Percentiles rank a stretch among this genome's conserved stretches.
Evolutionary conservation across 2,113 vertebrate genomes (phyloP).

Genomic region (Euleptes europaea): DNA sequence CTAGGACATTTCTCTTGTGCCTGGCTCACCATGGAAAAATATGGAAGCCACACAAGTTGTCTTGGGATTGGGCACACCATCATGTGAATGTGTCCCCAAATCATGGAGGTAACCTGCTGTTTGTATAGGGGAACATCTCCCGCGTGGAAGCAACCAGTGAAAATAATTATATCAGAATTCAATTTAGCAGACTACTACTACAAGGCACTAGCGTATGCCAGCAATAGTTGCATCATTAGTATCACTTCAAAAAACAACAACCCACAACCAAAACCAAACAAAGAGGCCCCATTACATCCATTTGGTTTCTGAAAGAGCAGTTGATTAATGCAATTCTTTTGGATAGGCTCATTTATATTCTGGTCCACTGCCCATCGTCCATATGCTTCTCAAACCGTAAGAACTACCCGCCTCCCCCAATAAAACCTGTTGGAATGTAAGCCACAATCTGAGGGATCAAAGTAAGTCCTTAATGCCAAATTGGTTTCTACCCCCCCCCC

Average conservation of each 20-base stretch:
- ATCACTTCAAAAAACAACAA: background rate
- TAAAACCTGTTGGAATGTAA: background rate
- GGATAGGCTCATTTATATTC: background rate
- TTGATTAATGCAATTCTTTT: background rate
- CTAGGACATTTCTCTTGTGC: too few species aligned
- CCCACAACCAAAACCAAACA: background rate
- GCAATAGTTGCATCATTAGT: background rate
- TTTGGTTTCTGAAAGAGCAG: background rate
- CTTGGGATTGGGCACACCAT: too few species aligned
- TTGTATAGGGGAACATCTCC: background rate
- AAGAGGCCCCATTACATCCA: background rate
- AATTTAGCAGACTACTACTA: background rate
- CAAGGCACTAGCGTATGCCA: background rate
- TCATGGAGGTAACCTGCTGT: too few species aligned
- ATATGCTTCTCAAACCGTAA: background rate
- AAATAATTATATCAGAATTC: background rate
- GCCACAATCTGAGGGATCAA: background rate
- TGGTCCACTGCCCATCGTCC: background rate
- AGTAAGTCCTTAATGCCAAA: conserved; percentile 4
- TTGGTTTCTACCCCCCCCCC: background rate
- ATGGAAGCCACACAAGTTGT: too few species aligned
- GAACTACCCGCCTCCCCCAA: too few species aligned
- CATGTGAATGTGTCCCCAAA: too few species aligned
- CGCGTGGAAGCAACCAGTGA: background rate
- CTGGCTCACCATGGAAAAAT: too few species aligned